These are phyloP conservation scores for Sminthurinus aureus DNA, from an alignment of 2,888 invertebrate genomes.

Conservation along the genomic window DNA sequence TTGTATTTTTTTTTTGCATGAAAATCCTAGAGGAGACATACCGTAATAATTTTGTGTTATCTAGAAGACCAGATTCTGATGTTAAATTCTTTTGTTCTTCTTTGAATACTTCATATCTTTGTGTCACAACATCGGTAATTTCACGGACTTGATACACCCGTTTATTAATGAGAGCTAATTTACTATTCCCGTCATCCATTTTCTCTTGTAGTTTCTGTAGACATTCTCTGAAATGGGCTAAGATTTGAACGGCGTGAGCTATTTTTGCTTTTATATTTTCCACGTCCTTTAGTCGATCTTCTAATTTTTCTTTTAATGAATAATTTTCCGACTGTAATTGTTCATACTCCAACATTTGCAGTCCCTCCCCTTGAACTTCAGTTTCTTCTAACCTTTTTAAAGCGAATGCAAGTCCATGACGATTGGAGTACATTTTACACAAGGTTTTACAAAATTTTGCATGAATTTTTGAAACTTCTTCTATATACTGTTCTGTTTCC, in stretches of 20 bases:
- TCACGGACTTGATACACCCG: constrained; percentile 37
- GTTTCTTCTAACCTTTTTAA: constrained; percentile 40
- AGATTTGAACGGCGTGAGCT: constrained; percentile 45
- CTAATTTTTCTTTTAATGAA: constrained; percentile 41
- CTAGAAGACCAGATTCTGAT: constrained; percentile 45
- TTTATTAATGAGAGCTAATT: constrained; percentile 37
- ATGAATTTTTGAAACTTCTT: constrained; percentile 44
- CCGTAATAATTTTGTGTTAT: constrained; percentile 39
- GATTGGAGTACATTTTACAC: constrained; percentile 40
- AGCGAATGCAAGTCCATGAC: constrained; percentile 41
- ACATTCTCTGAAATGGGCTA: constrained; percentile 47
- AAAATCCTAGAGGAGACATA: no score
- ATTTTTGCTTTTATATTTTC: constrained; percentile 47
- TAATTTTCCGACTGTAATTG: constrained; percentile 48
- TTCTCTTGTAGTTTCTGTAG: constrained; percentile 35
- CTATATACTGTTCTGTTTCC: constrained; percentile 44
- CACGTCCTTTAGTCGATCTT: constrained; percentile 41
- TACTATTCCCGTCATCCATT: constrained; percentile 30
- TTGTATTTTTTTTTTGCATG: no score
- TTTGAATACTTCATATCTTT: constrained; percentile 28
- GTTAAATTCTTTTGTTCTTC: constrained; percentile 30
- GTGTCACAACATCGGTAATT: constrained; percentile 26
- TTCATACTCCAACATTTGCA: constrained; percentile 47
- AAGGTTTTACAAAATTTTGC: constrained; percentile 35
- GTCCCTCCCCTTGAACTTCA: constrained; percentile 47